Evolutionary conservation across 2,113 vertebrate species (phyloP).

Genomic region (Crotalus tigris): DNA sequence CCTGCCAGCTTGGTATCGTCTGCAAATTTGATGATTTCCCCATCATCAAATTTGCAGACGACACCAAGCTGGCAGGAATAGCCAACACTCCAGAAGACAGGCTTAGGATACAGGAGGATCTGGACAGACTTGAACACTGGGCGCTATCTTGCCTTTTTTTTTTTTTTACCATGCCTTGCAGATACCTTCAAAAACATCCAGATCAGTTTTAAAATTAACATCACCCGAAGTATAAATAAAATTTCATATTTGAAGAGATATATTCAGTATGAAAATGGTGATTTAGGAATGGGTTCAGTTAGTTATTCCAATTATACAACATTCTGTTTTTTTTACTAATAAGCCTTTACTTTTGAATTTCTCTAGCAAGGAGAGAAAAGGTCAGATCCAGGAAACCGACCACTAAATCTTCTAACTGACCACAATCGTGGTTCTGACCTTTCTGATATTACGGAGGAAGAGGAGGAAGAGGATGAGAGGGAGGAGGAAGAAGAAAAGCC

Average conservation of each 20-base stretch:
- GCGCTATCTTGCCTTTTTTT: background rate
- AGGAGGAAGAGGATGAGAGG: constrained; percentile 83
- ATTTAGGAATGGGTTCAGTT: background rate
- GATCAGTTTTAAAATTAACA: background rate
- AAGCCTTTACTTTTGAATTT: constrained; percentile 27
- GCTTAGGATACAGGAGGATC: too few species aligned
- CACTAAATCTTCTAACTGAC: constrained; percentile 75
- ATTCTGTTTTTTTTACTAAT: background rate
- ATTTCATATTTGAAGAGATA: background rate
- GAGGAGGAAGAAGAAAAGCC: constrained; percentile 52
- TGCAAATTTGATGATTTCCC: too few species aligned
- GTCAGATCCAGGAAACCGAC: constrained; percentile 60
- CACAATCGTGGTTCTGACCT: constrained; percentile 88
- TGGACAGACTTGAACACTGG: too few species aligned
- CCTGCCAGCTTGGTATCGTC: too few species aligned
- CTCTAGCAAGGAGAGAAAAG: constrained; percentile 66
- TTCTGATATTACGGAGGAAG: constrained; percentile 95
- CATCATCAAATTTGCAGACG: too few species aligned
- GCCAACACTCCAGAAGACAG: too few species aligned
- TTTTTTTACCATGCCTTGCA: background rate
- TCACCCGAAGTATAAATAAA: background rate
- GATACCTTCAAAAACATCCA: background rate
- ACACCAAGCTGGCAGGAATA: too few species aligned
- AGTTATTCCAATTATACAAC: background rate
- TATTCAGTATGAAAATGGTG: background rate